Percentiles rank a stretch among this genome's conserved stretches.
Evolutionary conservation across 1,140 invertebrate genomes (phyloP).

Genomic region (Camponotus floridanus): DNA sequence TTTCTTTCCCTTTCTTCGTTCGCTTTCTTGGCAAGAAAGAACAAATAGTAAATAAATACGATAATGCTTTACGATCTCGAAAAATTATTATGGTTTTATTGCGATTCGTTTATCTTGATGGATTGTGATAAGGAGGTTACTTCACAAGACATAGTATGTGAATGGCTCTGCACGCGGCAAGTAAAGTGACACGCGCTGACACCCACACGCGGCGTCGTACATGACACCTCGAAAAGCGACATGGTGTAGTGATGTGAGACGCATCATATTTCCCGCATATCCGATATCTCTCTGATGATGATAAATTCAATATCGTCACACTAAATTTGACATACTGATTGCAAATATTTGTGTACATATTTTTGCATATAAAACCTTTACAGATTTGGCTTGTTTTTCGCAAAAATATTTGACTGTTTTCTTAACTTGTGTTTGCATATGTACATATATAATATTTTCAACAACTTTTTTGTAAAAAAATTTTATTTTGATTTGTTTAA

Average conservation of each 20-base stretch:
- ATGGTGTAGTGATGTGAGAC: slow-evolving; percentile 1
- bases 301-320: slow-evolving; percentile 40
- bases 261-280: not conserved
- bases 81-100: not conserved
- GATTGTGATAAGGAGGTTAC: slow-evolving; percentile 2
- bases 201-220: not conserved
- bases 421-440: too few relatives aligned
- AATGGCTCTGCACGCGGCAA: slow-evolving; percentile 12
- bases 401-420: not conserved
- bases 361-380: not conserved
- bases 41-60: not conserved
- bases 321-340: slow-evolving; percentile 19
- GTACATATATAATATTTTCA: too few relatives aligned
- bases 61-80: not conserved
- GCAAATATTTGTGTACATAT: not conserved
- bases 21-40: not conserved
- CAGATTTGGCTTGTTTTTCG: not conserved
- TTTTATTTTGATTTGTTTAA: not conserved
- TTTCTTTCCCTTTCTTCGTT: too few relatives aligned
- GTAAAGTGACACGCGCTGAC: slow-evolving; percentile 28
- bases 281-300: not conserved
- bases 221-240: slow-evolving; percentile 30
- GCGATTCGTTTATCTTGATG: not conserved
- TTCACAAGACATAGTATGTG: slow-evolving; percentile 21
- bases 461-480: too few relatives aligned